phyloP scores from a whole-genome alignment of 2,888 invertebrate genomes.

The Unio pictorum region DNA sequence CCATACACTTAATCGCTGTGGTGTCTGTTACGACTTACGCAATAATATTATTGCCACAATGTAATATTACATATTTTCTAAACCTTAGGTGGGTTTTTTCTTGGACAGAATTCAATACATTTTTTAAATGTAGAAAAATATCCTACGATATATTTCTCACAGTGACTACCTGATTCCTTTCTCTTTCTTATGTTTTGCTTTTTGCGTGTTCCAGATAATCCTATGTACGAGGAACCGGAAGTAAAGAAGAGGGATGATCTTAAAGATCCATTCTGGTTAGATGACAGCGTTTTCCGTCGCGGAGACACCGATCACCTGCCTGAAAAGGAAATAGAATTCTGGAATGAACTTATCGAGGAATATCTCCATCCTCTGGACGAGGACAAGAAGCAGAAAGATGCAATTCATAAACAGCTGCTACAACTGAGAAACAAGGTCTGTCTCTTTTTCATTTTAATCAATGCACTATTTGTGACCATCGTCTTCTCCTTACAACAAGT shows the following conservation, averaged over 20 bases:
- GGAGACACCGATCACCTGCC: conserved; percentile 72
- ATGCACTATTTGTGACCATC: conserved; percentile 97
- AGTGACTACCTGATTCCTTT: too few species aligned
- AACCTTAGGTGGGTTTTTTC: too few species aligned
- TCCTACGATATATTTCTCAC: too few species aligned
- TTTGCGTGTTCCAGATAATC: conserved; percentile 37
- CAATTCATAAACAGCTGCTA: conserved; percentile 76
- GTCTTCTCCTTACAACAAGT: conserved; percentile 98
- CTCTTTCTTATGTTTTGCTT: not conserved
- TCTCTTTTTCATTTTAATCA: conserved; percentile 90
- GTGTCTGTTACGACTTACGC: too few species aligned
- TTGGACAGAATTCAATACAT: too few species aligned
- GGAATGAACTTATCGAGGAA: conserved; percentile 94
- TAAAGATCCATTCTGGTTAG: conserved; percentile 44
- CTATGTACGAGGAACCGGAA: conserved; percentile 29
- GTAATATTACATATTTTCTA: too few species aligned
- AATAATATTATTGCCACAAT: too few species aligned
- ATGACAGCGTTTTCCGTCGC: conserved; percentile 24
- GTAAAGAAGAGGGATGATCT: conserved; percentile 31
- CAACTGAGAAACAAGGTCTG: conserved; percentile 88
- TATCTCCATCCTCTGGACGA: conserved; percentile 95
- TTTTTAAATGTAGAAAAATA: too few species aligned
- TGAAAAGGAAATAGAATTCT: conserved; percentile 79
- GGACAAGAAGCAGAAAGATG: conserved; percentile 81
- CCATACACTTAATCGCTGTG: too few species aligned